Conservation (phyloP, 2,113 vertebrate species). For the Sinocyclocheilus anophthalmus region DNA sequence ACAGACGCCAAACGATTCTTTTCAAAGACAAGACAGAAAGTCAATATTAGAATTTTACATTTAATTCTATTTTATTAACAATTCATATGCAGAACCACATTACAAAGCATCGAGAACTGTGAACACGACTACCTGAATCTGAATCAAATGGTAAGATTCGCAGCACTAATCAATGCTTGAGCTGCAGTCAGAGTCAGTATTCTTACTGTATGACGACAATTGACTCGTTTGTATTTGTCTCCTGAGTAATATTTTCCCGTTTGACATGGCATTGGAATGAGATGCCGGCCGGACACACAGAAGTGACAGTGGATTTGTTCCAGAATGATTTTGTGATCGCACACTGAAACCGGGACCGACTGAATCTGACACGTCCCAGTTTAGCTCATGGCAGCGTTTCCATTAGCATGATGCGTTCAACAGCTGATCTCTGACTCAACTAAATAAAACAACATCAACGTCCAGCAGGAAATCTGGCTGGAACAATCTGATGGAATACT, state of each 20-base stretch:
- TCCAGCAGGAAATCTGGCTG: constrained; percentile 61
- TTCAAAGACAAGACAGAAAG: neutral
- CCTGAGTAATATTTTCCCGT: neutral
- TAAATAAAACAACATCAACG: constrained; percentile 55
- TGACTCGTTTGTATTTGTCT: neutral
- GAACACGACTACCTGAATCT: neutral
- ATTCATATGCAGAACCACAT: neutral
- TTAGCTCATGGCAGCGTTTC: constrained; percentile 46
- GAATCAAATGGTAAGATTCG: neutral
- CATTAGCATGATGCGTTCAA: constrained; percentile 58
- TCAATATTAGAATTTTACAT: neutral
- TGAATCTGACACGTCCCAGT: too few relatives aligned
- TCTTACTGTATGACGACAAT: neutral
- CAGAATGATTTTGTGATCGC: constrained; percentile 35
- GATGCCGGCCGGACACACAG: neutral
- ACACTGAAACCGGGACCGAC: too few relatives aligned
- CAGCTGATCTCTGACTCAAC: constrained; percentile 62
- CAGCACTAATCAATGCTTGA: neutral
- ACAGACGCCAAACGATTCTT: neutral
- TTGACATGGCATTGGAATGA: neutral
- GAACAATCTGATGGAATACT: neutral
- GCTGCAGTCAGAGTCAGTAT: neutral
- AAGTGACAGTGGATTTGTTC: constrained; percentile 31
- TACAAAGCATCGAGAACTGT: neutral
- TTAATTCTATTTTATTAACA: neutral